Conservation (phyloP, 2,113 vertebrate species). For the Callospermophilus lateralis region DNA sequence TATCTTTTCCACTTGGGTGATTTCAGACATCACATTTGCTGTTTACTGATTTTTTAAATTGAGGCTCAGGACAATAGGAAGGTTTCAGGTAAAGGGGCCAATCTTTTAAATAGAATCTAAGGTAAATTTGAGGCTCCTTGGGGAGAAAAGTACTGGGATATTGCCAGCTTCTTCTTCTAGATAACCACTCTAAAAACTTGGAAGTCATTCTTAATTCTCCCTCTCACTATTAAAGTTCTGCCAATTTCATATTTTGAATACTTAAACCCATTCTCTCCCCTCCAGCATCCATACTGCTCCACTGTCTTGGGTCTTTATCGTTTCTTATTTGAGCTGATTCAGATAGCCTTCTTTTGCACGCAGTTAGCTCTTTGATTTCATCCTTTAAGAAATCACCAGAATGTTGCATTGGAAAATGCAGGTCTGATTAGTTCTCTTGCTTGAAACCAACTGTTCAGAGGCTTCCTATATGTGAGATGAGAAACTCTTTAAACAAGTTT, state of each 20-base stretch:
- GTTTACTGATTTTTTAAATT: slow-evolving; percentile 5
- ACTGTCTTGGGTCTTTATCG: background rate
- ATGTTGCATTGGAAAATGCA: background rate
- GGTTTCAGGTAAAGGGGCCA: background rate
- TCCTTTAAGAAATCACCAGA: background rate
- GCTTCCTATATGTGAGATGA: background rate
- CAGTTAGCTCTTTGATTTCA: background rate
- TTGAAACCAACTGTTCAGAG: background rate
- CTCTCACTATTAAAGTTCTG: background rate
- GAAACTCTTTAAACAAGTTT: background rate
- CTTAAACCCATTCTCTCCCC: background rate
- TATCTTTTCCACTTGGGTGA: background rate
- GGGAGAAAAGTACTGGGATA: background rate
- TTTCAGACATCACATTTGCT: background rate
- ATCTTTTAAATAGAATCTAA: background rate
- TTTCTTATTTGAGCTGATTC: background rate
- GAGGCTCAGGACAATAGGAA: background rate
- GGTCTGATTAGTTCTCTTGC: background rate
- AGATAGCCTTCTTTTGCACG: background rate
- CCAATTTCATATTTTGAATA: background rate
- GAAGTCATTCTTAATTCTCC: background rate
- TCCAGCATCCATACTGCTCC: background rate
- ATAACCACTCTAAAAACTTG: background rate
- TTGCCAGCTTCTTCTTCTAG: background rate
- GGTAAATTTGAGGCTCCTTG: background rate